Conservation (phyloP, 2,888 invertebrate species). For the Xestia c-nigrum region DNA sequence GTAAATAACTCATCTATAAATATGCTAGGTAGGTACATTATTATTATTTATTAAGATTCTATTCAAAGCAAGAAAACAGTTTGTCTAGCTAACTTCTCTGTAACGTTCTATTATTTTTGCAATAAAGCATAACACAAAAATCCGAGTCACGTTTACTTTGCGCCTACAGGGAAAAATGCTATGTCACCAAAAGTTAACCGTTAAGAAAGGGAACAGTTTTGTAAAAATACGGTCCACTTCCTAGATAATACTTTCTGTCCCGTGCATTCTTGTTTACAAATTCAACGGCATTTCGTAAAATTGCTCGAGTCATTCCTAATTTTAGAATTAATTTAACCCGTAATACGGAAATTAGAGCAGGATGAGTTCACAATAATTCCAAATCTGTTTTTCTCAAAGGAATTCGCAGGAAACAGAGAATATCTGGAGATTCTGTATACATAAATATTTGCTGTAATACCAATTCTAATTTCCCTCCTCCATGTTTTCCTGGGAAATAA, state of each 20-base stretch:
- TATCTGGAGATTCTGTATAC: background rate
- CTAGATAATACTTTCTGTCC: background rate
- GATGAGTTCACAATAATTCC: background rate
- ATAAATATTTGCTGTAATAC: constrained; percentile 25
- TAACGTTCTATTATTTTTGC: no score
- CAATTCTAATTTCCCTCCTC: constrained; percentile 2
- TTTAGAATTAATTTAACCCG: background rate
- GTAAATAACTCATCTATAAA: no score
- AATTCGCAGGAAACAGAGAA: constrained; percentile 12
- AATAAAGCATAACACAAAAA: no score
- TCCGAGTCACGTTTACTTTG: no score
- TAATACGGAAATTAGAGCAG: background rate
- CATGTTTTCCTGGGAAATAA: constrained; percentile 16
- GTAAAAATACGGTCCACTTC: background rate
- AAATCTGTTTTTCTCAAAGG: constrained; percentile 8
- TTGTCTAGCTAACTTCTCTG: no score
- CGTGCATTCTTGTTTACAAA: background rate
- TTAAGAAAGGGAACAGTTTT: background rate
- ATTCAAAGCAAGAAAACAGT: no score
- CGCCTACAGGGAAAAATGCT: no score
- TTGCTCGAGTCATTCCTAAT: background rate
- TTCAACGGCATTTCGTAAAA: background rate
- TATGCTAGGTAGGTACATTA: no score
- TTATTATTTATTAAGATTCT: no score
- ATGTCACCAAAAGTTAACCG: no score